These are phyloP conservation scores for Horisme vitalbata DNA, from an alignment of 2,888 invertebrate genomes.

Conservation along the genomic window DNA sequence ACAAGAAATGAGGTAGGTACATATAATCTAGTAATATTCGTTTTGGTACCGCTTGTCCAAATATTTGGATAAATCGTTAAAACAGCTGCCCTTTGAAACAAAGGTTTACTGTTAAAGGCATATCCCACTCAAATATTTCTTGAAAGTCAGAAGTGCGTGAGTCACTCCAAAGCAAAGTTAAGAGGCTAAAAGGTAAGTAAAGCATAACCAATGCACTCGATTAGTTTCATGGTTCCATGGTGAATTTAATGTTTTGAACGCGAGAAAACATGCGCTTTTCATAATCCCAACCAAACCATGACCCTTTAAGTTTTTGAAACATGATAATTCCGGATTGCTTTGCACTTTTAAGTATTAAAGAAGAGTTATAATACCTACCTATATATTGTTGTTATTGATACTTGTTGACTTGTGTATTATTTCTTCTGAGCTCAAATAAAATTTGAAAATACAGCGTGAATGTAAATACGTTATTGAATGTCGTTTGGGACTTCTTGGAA, in stretches of 20 bases:
- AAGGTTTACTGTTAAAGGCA: slow-evolving; percentile 34
- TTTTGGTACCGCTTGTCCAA: slow-evolving; percentile 4
- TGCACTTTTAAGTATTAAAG: too few species aligned
- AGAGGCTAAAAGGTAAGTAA: slow-evolving; percentile 22
- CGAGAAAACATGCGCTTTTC: not conserved
- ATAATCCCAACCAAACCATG: not conserved
- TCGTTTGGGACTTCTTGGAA: slow-evolving; percentile 1
- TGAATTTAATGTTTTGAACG: slow-evolving; percentile 52
- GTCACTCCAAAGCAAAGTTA: slow-evolving; percentile 49
- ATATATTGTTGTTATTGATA: too few species aligned
- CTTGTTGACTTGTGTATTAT: too few species aligned
- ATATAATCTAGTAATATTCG: not conserved
- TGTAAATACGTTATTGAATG: too few species aligned
- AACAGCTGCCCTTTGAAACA: slow-evolving; percentile 22
- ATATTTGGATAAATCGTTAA: slow-evolving; percentile 8
- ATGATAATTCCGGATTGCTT: too few species aligned
- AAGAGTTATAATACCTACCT: too few species aligned
- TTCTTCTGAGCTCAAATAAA: too few species aligned
- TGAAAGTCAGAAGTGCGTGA: slow-evolving; percentile 46
- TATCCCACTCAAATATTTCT: slow-evolving; percentile 42
- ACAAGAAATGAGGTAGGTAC: not conserved
- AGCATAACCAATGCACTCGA: slow-evolving; percentile 46
- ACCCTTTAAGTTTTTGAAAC: not conserved
- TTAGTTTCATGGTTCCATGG: slow-evolving; percentile 45
- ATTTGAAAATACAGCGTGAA: too few species aligned